A percentile compares a stretch with the other conserved stretches of the same genome.
phyloP scores from a whole-genome alignment of 1,140 invertebrate genomes.

The Uloborus diversus region DNA sequence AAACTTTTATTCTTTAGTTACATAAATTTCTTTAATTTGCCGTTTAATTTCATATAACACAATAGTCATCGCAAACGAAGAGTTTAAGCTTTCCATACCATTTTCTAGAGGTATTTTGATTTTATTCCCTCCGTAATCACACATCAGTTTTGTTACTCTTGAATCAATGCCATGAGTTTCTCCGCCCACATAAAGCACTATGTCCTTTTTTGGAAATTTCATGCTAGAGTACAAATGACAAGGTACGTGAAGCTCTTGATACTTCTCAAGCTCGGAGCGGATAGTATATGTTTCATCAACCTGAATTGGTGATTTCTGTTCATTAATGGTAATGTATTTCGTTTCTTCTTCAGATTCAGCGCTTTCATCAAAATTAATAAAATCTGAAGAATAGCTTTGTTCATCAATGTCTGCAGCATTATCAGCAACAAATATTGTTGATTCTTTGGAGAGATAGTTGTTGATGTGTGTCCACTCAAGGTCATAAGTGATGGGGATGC shows the following conservation, averaged over 20 bases:
- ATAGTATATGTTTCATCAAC: constrained; percentile 37
- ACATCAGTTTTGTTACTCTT: constrained; percentile 71
- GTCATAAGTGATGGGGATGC: constrained; percentile 73
- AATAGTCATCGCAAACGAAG: constrained; percentile 79
- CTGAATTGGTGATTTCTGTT: background rate
- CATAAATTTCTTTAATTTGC: constrained; percentile 68
- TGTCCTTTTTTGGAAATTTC: constrained; percentile 69
- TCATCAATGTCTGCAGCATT: constrained; percentile 65
- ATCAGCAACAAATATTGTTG: constrained; percentile 75
- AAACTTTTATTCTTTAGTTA: constrained; percentile 12
- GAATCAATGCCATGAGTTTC: constrained; percentile 85
- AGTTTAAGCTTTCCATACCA: constrained; percentile 86
- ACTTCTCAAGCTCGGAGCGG: constrained; percentile 41
- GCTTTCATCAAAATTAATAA: constrained; percentile 67
- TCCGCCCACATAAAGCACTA: constrained; percentile 80
- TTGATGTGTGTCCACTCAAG: constrained; percentile 74
- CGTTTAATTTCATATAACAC: constrained; percentile 85
- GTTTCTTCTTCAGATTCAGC: constrained; percentile 56
- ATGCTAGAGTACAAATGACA: constrained; percentile 73
- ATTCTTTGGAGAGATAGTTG: constrained; percentile 67
- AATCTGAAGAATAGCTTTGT: constrained; percentile 14
- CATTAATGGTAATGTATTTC: constrained; percentile 22
- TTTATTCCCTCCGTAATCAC: constrained; percentile 67
- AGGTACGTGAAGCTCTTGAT: constrained; percentile 65
- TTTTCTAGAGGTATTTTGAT: constrained; percentile 77